Conservation (phyloP, 2,888 invertebrate species). For the Hemistola chrysoprasaria region DNA sequence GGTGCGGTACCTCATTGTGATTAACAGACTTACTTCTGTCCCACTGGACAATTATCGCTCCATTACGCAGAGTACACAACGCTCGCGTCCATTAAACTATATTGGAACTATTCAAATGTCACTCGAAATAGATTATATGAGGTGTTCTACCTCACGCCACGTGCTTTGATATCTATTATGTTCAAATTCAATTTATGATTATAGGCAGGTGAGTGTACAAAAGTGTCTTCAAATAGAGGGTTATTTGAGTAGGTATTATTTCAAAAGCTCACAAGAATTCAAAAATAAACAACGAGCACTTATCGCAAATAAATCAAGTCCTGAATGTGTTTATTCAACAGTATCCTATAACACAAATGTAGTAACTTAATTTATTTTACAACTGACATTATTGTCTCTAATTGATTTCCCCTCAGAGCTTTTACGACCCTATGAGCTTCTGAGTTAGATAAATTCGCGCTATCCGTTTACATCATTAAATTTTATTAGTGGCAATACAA, state of each 20-base stretch:
- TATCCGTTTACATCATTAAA: conserved; percentile 82
- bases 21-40: conserved; percentile 79
- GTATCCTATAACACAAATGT: conserved; percentile 52
- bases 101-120: conserved; percentile 52
- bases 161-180: conserved; percentile 5
- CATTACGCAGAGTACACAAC: conserved; percentile 74
- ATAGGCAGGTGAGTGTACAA: conserved; percentile 7
- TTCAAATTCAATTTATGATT: conserved; percentile 11
- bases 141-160: conserved; percentile 26
- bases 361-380: conserved; percentile 56
- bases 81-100: conserved; percentile 68
- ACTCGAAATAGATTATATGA: conserved; percentile 45
- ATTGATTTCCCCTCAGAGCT: conserved; percentile 72
- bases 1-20: conserved; percentile 70
- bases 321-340: conserved; percentile 43
- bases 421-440: conserved; percentile 53
- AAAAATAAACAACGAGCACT: too few relatives aligned
- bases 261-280: neutral
- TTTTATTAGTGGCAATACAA: conserved; percentile 79
- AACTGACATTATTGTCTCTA: conserved; percentile 66
- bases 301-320: conserved; percentile 14
- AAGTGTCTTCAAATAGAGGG: conserved; percentile 1
- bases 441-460: conserved; percentile 75
- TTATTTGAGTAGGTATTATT: too few relatives aligned
- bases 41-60: conserved; percentile 78